Percentiles rank a stretch among this genome's conserved stretches.
These are phyloP conservation scores for Selene dorsalis DNA, from an alignment of 2,797 vertebrate genomes.

Conservation along the genomic window DNA sequence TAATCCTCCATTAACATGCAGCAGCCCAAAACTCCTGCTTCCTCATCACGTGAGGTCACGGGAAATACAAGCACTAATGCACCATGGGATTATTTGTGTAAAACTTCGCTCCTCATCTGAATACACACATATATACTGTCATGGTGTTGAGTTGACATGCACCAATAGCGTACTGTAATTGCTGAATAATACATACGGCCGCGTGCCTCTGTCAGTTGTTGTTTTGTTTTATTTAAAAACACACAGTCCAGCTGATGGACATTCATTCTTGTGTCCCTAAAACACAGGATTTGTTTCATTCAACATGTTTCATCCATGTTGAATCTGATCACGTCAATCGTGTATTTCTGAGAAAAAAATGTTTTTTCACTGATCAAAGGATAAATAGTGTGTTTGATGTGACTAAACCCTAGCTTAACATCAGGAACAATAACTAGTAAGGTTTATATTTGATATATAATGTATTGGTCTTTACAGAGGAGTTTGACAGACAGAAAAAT, in stretches of 20 bases:
- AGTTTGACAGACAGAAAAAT: background rate
- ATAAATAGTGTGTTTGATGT: background rate
- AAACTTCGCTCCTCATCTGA: conserved; percentile 2
- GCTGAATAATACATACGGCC: conserved; percentile 23
- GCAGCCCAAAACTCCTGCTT: conserved; percentile 46
- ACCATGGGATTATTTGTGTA: conserved; percentile 45
- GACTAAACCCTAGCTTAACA: too few relatives aligned
- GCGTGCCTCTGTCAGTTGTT: background rate
- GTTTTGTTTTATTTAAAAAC: too few relatives aligned
- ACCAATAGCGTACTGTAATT: background rate
- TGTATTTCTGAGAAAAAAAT: too few relatives aligned
- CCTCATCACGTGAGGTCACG: conserved; percentile 50
- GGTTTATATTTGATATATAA: background rate
- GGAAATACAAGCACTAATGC: conserved; percentile 27
- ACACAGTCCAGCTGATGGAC: background rate
- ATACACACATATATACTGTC: conserved; percentile 14
- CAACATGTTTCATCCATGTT: background rate
- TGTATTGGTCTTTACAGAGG: background rate
- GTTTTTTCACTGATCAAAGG: background rate
- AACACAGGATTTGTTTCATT: background rate
- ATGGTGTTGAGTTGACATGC: background rate
- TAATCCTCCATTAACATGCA: conserved; percentile 64
- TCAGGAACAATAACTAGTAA: background rate
- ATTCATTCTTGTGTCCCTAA: background rate
- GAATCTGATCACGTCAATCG: background rate